Conservation (phyloP, 1,140 invertebrate genomes). For the Trypoxylus dichotomus region DNA sequence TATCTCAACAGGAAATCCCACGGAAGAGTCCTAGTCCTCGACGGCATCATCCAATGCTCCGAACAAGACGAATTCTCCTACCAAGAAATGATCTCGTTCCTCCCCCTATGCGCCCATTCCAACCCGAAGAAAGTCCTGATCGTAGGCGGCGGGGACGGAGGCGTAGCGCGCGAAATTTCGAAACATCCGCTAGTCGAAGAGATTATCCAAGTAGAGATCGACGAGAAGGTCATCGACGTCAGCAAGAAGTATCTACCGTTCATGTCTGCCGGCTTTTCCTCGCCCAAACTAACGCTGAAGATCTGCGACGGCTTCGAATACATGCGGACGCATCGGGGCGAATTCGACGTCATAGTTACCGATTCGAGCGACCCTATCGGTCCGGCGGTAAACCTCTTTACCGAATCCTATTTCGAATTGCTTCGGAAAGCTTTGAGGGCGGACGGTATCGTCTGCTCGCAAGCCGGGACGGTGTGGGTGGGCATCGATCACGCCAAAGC, state of each 20-base stretch:
- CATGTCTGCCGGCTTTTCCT: slow-evolving; percentile 84
- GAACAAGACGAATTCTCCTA: slow-evolving; percentile 97
- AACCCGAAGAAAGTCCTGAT: slow-evolving; percentile 92
- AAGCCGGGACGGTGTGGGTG: slow-evolving; percentile 91
- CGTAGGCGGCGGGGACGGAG: slow-evolving; percentile 97
- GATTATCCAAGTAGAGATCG: slow-evolving; percentile 95
- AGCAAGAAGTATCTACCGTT: slow-evolving; percentile 89
- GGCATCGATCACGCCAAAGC: slow-evolving; percentile 77
- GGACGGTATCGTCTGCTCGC: slow-evolving; percentile 86
- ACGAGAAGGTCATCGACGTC: slow-evolving; percentile 86
- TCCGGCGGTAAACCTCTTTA: slow-evolving; percentile 71
- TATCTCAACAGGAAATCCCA: slow-evolving; percentile 70
- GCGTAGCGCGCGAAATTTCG: slow-evolving; percentile 90
- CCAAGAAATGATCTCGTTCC: slow-evolving; percentile 97
- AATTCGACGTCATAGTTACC: slow-evolving; percentile 98
- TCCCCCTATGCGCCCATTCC: slow-evolving; percentile 89
- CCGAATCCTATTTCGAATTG: slow-evolving; percentile 86
- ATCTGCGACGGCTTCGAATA: slow-evolving; percentile 96
- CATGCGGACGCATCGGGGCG: slow-evolving; percentile 79
- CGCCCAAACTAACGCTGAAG: slow-evolving; percentile 80
- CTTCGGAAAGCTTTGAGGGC: slow-evolving; percentile 82
- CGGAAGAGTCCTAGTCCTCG: slow-evolving; percentile 87
- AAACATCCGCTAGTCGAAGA: slow-evolving; percentile 89
- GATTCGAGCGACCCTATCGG: slow-evolving; percentile 97
- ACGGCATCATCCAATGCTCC: slow-evolving; percentile 97